Conservation (phyloP, 2,888 invertebrate species). For the Andricus quercusramuli region DNA sequence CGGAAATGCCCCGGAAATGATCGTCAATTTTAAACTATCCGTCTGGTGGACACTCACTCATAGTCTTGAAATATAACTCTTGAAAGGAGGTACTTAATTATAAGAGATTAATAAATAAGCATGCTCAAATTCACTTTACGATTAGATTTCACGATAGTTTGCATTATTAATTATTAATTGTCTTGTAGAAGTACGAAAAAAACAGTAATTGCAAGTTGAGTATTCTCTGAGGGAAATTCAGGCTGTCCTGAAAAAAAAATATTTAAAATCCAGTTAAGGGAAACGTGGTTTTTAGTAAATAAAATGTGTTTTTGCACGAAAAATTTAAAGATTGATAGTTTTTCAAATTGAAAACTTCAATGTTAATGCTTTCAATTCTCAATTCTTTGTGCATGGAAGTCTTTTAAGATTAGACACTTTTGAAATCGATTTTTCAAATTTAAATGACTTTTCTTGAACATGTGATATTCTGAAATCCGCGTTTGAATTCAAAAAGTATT, state of each 20-base stretch:
- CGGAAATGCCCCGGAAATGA: too few species aligned
- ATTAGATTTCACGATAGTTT: slow-evolving; percentile 3
- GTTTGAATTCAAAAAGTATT: too few species aligned
- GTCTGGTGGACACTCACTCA: background rate
- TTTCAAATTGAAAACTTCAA: too few species aligned
- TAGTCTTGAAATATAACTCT: background rate
- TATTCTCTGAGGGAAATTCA: background rate
- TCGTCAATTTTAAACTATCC: too few species aligned
- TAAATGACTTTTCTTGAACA: background rate
- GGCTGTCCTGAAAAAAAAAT: background rate
- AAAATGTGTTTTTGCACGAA: background rate
- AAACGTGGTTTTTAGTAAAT: background rate
- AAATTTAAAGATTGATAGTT: background rate
- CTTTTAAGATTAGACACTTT: background rate
- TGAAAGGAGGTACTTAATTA: background rate
- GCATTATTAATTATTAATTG: background rate
- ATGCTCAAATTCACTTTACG: background rate
- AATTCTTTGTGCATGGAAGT: background rate
- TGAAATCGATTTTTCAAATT: background rate
- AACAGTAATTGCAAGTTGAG: background rate
- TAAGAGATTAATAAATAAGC: slow-evolving; percentile 19
- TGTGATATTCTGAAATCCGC: background rate
- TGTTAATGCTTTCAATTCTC: background rate
- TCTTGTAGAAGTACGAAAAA: background rate
- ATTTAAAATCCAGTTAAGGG: background rate